These are phyloP conservation scores for Drosophila nr. perissopoda DNA, from an alignment of 2,888 invertebrate species.

Conservation along the genomic window DNA sequence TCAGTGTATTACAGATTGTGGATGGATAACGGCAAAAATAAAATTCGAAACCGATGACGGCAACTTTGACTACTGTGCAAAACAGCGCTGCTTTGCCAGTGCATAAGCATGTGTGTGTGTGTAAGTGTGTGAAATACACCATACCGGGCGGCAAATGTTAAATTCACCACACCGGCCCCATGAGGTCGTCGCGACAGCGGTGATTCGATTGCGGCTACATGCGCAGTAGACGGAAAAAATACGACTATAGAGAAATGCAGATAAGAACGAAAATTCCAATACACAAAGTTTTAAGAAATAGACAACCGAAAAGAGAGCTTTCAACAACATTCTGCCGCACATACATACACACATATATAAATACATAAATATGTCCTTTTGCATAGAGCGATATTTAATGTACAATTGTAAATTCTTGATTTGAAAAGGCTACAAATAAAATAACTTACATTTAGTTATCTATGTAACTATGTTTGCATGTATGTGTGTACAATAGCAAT, in stretches of 20 bases:
- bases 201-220: conserved; percentile 44
- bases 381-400: conserved; percentile 1
- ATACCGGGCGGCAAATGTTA: conserved; percentile 60
- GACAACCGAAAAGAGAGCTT: conserved; percentile 17
- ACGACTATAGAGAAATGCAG: conserved; percentile 60
- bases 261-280: conserved; percentile 62
- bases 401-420: conserved; percentile 14
- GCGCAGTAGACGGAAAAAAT: conserved; percentile 54
- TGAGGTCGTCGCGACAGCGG: conserved; percentile 60
- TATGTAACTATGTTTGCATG: conserved; percentile 2
- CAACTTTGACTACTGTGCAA: conserved; percentile 57
- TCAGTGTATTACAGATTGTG: conserved; percentile 56
- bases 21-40: conserved; percentile 65
- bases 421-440: conserved; percentile 5
- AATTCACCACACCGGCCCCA: conserved; percentile 77
- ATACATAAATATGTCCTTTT: neutral
- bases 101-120: conserved; percentile 7
- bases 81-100: conserved; percentile 26
- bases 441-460: conserved; percentile 8
- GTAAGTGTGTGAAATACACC: conserved; percentile 42
- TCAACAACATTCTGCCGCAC: conserved; percentile 12
- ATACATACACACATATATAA: neutral
- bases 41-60: conserved; percentile 69
- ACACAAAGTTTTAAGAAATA: conserved; percentile 35
- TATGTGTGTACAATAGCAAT: conserved; percentile 10